phyloP scores from a whole-genome alignment of 2,888 invertebrate genomes.

The Byasa hedistus region DNA sequence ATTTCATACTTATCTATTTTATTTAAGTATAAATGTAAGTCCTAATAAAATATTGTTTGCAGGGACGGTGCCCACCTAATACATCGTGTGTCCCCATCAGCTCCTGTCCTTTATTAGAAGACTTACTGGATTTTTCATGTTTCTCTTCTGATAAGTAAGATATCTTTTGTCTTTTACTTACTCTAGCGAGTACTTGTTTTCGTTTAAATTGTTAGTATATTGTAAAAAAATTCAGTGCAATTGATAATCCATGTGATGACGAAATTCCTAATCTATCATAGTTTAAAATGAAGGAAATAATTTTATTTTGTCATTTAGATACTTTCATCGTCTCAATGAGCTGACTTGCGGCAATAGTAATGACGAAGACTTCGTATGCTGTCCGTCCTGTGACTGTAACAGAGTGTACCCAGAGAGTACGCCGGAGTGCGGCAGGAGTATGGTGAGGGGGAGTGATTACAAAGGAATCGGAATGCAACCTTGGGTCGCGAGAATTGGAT shows the following conservation, averaged over 20 bases:
- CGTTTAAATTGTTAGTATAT: too few species aligned
- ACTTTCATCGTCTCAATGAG: slow-evolving; percentile 77
- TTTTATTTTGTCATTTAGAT: slow-evolving; percentile 43
- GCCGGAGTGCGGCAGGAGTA: slow-evolving; percentile 82
- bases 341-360: slow-evolving; percentile 81
- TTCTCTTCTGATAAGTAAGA: slow-evolving; percentile 80
- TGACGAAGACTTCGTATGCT: slow-evolving; percentile 80
- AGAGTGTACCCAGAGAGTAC: slow-evolving; percentile 60
- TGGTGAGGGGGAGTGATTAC: slow-evolving; percentile 83
- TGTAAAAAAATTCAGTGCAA: too few species aligned
- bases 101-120: slow-evolving; percentile 78
- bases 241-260: too few species aligned
- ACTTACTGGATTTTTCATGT: slow-evolving; percentile 80
- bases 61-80: slow-evolving; percentile 67
- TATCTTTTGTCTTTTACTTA: too few species aligned
- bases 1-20: background rate
- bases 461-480: slow-evolving; percentile 86
- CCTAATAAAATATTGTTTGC: slow-evolving; percentile 37
- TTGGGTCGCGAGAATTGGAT: slow-evolving; percentile 87
- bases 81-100: slow-evolving; percentile 78
- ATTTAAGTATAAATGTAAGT: background rate
- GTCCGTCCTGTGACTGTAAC: slow-evolving; percentile 76
- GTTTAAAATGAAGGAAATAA: too few species aligned
- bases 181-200: too few species aligned
- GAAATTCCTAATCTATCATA: background rate